Base-by-base conservation (phyloP, 2,113 vertebrate species). In the Upupa epops region DNA sequence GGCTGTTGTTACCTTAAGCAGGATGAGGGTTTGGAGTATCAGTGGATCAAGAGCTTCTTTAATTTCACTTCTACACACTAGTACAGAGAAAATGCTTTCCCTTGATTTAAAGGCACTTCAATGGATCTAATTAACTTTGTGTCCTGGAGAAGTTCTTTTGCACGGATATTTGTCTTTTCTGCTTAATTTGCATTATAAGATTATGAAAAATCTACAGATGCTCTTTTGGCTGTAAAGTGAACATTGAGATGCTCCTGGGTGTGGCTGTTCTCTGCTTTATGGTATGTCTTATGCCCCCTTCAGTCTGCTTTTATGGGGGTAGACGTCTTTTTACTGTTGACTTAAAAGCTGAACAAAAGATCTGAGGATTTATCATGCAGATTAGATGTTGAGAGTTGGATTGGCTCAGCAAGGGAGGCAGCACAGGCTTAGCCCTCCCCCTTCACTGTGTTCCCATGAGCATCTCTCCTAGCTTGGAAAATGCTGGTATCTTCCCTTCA, bases 181-280 rank as follows among this genome's bases (percentile, higher is more conserved):
- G 10, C 8, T 59, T 65, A 83, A 46, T 55, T 59, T 76, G 9
- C 10, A 2, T 19, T 28, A 31, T 52, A 17, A 79, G 11, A 6
- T n/a, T 24, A 16, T 29, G 8, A 60, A 52, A 66, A 80, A 17
- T 7, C 21, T 36, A 4, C 14, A 48, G 37, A 2, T 70, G 13
- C 14, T 68, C 48, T 58, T 19, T 72, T 61, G 32, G 36, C 66
- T 95, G 45, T 40, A 60, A 90, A 45, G 7, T 24, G 14, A 54
- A 54, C 2, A 4, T 21, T 1, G 10, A 66, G 48, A 9, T 1
- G 2, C 9, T n/a, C 5, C 82, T 71, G 49, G 52, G 29, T 61
- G 61, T 65, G 61, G 37, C 19, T 24, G 25, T 58, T 72, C 13
- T 31, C 16, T 55, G 31, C 32, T 58, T 55, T 59, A 7, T 14